Percentiles rank a stretch among this genome's conserved stretches.
Conservation (phyloP, 2,113 vertebrate species). For the Egretta garzetta region DNA sequence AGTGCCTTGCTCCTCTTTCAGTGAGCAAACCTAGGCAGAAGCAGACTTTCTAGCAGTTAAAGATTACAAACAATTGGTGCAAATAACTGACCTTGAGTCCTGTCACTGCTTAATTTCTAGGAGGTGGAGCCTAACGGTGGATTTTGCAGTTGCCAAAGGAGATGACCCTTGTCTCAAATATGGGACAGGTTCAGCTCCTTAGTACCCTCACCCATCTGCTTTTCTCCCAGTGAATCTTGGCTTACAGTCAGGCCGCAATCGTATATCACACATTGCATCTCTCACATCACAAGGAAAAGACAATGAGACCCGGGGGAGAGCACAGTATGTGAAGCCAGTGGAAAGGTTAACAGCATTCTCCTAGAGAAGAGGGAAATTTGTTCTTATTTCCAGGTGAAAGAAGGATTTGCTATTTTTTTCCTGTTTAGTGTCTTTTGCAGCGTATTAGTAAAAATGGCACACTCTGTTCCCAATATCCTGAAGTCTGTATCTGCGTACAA, state of each 20-base stretch:
- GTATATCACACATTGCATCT: neutral
- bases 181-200: neutral
- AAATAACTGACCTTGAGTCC: neutral
- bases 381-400: neutral
- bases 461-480: neutral
- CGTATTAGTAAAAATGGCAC: rapidly evolving
- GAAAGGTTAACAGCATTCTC: neutral
- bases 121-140: neutral
- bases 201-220: neutral
- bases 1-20: neutral
- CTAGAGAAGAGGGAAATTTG: neutral
- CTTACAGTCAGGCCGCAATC: neutral
- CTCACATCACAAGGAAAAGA: neutral
- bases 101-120: neutral
- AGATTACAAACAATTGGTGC: neutral
- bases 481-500: neutral
- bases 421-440: neutral
- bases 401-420: neutral
- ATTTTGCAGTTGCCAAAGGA: neutral
- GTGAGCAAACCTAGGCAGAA: neutral
- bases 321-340: neutral
- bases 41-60: neutral
- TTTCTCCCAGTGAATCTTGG: neutral
- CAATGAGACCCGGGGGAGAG: rapidly evolving
- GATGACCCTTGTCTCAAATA: neutral